Evolutionary conservation across 2,888 invertebrate genomes (phyloP).

Genomic region (Thereva unica): DNA sequence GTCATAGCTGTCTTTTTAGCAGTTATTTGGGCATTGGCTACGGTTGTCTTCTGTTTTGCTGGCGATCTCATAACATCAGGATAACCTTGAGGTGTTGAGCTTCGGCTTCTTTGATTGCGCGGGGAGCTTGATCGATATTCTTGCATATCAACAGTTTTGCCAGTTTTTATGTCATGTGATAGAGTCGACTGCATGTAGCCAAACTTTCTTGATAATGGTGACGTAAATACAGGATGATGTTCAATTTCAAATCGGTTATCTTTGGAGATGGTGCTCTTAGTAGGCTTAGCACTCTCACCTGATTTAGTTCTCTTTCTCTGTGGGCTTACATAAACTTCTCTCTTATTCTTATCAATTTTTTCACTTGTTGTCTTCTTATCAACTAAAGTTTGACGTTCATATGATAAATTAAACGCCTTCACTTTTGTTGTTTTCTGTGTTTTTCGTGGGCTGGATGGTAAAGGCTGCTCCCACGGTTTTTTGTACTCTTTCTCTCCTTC

Average conservation of each 20-base stretch:
- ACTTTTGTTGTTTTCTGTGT: constrained; percentile 31
- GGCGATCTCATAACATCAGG: constrained; percentile 44
- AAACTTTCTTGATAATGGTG: constrained; percentile 47
- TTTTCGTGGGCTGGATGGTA: constrained; percentile 11
- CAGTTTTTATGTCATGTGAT: constrained; percentile 62
- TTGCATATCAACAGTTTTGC: constrained; percentile 45
- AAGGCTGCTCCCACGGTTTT: not conserved
- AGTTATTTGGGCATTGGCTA: not conserved
- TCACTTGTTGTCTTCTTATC: constrained; percentile 11
- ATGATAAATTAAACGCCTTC: constrained; percentile 35
- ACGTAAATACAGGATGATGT: constrained; percentile 34
- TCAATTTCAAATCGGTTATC: constrained; percentile 8
- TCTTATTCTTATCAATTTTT: constrained; percentile 1
- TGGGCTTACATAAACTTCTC: not conserved
- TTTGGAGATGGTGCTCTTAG: not conserved
- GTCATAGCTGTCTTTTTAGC: not conserved
- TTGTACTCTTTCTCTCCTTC: not conserved
- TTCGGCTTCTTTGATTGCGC: constrained; percentile 29
- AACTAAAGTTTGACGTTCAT: constrained; percentile 29
- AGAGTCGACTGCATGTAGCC: constrained; percentile 67
- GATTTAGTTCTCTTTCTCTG: constrained; percentile 6
- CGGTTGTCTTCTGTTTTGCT: constrained; percentile 11
- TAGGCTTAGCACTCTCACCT: constrained; percentile 1
- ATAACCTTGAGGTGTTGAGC: constrained; percentile 42
- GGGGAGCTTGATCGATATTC: constrained; percentile 47